Evolutionary conservation across 2,888 invertebrate species (phyloP).

Genomic region (Acanthosepion esculentum): DNA sequence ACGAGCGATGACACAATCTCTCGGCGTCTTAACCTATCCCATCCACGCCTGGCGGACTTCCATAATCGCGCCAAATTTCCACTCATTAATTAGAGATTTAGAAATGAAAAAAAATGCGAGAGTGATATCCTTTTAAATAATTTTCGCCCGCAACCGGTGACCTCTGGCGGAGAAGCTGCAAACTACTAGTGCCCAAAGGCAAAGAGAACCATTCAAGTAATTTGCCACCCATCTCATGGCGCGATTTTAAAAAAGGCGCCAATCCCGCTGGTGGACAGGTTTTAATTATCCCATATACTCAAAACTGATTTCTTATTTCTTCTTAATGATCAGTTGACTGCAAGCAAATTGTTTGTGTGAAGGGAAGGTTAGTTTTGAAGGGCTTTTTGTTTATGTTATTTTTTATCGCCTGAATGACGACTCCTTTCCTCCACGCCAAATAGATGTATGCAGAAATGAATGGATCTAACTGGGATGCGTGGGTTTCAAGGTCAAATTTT

Average conservation of each 20-base stretch:
- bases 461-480: not conserved
- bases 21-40: not conserved
- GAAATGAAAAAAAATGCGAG: not conserved
- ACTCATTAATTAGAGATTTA: constrained; percentile 44
- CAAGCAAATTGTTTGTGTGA: not conserved
- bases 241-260: not conserved
- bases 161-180: constrained; percentile 44
- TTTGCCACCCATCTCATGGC: not conserved
- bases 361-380: not conserved
- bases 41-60: constrained; percentile 41
- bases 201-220: not conserved
- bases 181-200: constrained; percentile 37
- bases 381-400: not conserved
- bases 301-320: not conserved
- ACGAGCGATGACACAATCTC: not conserved
- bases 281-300: constrained; percentile 21
- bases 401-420: not conserved
- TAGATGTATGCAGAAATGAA: not conserved
- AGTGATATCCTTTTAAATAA: constrained; percentile 39
- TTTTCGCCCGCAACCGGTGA: constrained; percentile 40
- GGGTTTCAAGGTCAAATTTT: not conserved
- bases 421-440: not conserved
- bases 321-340: not conserved
- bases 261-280: not conserved
- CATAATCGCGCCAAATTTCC: constrained; percentile 40